Conservation (phyloP, 2,888 invertebrate genomes). For the Choristoneura rosaceana region DNA sequence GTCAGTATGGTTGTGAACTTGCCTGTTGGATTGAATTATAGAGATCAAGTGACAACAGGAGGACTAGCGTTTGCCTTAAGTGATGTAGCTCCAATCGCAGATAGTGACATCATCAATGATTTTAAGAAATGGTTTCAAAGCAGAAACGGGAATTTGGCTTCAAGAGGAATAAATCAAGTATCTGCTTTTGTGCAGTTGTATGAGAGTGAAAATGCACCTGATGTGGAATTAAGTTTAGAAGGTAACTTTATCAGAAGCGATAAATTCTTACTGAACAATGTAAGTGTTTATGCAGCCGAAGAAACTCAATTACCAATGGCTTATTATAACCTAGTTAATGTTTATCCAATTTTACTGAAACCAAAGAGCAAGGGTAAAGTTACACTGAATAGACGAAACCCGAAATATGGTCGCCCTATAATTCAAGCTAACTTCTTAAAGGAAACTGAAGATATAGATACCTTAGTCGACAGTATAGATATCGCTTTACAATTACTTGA, state of each 20-base stretch:
- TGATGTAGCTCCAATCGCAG: constrained; percentile 67
- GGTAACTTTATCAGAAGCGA: constrained; percentile 80
- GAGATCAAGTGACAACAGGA: constrained; percentile 79
- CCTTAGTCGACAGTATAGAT: constrained; percentile 77
- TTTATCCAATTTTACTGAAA: constrained; percentile 72
- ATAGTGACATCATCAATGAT: constrained; percentile 70
- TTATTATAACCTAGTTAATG: constrained; percentile 77
- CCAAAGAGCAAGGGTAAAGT: constrained; percentile 80
- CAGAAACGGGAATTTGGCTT: constrained; percentile 73
- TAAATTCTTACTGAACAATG: constrained; percentile 78
- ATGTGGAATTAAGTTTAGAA: constrained; percentile 74
- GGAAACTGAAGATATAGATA: constrained; percentile 76
- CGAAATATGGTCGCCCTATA: constrained; percentile 77
- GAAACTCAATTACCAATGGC: constrained; percentile 74
- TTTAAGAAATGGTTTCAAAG: constrained; percentile 80
- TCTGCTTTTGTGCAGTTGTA: constrained; percentile 79
- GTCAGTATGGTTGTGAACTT: constrained; percentile 67
- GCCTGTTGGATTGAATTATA: constrained; percentile 77
- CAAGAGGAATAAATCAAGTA: constrained; percentile 77
- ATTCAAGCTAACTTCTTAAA: constrained; percentile 79
- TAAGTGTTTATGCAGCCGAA: constrained; percentile 73
- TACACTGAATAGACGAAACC: constrained; percentile 74
- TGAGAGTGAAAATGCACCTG: constrained; percentile 75
- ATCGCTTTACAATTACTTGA: constrained; percentile 77
- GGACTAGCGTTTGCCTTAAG: constrained; percentile 73